Evolutionary conservation across 2,113 vertebrate species (phyloP).

Genomic region (Alethe castanea): DNA sequence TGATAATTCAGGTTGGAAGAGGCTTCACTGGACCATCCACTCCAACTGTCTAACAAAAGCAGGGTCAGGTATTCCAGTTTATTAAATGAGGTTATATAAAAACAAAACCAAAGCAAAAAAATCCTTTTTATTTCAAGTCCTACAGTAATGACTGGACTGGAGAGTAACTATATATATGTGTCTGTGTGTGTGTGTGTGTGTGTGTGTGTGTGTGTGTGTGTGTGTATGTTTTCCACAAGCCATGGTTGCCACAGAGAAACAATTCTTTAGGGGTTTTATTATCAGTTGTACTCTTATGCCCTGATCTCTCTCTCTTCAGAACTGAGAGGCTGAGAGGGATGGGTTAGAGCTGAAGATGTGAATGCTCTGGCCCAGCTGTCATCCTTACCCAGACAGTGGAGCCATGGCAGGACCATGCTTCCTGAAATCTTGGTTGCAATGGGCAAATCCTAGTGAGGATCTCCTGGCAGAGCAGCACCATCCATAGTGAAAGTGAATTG

Average conservation of each 20-base stretch:
- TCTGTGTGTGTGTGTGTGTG: accelerated
- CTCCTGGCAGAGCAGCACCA: not conserved
- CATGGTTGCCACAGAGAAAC: not conserved
- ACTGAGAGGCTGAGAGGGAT: not conserved
- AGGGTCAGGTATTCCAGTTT: not conserved
- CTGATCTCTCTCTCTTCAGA: not conserved
- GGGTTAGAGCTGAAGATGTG: accelerated
- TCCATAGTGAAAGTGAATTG: not conserved
- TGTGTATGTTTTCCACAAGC: not conserved
- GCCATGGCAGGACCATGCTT: not conserved
- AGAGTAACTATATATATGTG: not conserved
- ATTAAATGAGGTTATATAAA: not conserved
- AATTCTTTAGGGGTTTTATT: not conserved
- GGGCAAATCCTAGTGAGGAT: not conserved
- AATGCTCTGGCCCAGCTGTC: not conserved
- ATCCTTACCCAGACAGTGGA: accelerated
- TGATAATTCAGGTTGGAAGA: not conserved
- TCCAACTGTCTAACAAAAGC: not conserved
- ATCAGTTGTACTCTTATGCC: not conserved
- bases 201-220: accelerated
- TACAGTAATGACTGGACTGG: not conserved
- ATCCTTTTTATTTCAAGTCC: not conserved
- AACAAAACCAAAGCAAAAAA: not conserved
- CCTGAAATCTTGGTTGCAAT: not conserved
- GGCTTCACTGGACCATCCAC: not conserved